A percentile compares a stretch with the other conserved stretches of the same genome.
Conservation (phyloP, 2,113 vertebrate genomes). For the Progne subis region DNA sequence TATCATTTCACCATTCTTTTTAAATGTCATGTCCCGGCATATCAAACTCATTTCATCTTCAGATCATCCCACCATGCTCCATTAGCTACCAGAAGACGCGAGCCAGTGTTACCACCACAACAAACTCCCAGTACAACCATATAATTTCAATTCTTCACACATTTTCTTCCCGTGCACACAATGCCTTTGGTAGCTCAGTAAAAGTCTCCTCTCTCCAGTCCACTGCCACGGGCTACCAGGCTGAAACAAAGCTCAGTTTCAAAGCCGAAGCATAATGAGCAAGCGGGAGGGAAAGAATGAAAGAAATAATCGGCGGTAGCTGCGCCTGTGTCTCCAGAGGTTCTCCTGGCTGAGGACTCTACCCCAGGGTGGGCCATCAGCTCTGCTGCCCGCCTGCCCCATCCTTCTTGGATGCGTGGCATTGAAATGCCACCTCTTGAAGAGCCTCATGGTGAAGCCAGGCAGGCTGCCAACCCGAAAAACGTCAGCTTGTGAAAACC, state of each 20-base stretch:
- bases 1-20: conserved; percentile 41
- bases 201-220: conserved; percentile 46
- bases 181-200: conserved; percentile 33
- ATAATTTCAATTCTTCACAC: conserved; percentile 68
- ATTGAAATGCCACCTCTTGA: conserved; percentile 52
- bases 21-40: conserved; percentile 36
- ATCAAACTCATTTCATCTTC: conserved; percentile 32
- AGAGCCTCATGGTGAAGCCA: neutral
- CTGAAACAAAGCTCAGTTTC: conserved; percentile 67
- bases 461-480: conserved; percentile 16
- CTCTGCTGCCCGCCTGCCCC: neutral
- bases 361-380: conserved; percentile 24
- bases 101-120: conserved; percentile 36
- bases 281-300: conserved; percentile 26
- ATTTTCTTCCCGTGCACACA: conserved; percentile 50
- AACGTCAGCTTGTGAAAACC: neutral
- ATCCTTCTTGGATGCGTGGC: neutral
- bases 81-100: neutral
- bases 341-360: neutral
- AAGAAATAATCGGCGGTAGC: neutral
- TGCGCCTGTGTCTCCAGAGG: neutral
- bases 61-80: conserved; percentile 12
- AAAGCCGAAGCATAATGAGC: conserved; percentile 41
- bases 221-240: conserved; percentile 58
- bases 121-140: conserved; percentile 51